Evolutionary conservation across 2,888 invertebrate species (phyloP), one percentile per base, ranked within the genome.

Genomic region (Nipponacmea schrenckii): DNA sequence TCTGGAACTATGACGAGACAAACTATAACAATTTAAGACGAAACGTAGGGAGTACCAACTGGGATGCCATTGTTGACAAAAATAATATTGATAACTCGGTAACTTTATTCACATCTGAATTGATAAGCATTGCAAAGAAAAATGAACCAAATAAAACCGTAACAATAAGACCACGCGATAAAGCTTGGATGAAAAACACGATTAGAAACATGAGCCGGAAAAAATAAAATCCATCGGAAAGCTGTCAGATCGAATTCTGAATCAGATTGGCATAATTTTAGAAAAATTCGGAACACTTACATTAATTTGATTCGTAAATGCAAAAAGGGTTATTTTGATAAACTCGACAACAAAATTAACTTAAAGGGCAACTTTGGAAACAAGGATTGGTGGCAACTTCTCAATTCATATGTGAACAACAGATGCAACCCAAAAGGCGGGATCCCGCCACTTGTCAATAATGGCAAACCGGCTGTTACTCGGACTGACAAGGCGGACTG

Each of bases 1-100:
- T 56, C 50, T 56, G 50, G 50, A n/a, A 56, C 50, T 56, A 56
- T 56, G 20, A 56, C n/a, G n/a, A 56, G n/a, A 56, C 50, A 17
- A 50, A 50, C 50, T 50, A 50, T 50, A 14, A 50, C 17, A 20
- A 20, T 7, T 17, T 56, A 56, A n/a, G 50, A 56, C 50, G 20
- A 8, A n/a, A 56, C 50, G 12, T 56, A n/a, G n/a, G n/a, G 20
- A n/a, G n/a, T 20, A 50, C 50, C 50, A 50, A 50, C 50, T 50
- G 50, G 50, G 50, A 50, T 20, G 50, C 17, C 20, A n/a, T 50
- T 50, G 20, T 50, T 20, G 50, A 50, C 14, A 50, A 17, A 12
- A 50, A 10, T 7, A n/a, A 14, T 50, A 50, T 50, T n/a, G 20
- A 50, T 50, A 50, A n/a, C 17, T 50, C 50, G 20, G 20, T 50